Base-by-base conservation (phyloP, 2,888 invertebrate species). In the Falcaria lacertinaria region DNA sequence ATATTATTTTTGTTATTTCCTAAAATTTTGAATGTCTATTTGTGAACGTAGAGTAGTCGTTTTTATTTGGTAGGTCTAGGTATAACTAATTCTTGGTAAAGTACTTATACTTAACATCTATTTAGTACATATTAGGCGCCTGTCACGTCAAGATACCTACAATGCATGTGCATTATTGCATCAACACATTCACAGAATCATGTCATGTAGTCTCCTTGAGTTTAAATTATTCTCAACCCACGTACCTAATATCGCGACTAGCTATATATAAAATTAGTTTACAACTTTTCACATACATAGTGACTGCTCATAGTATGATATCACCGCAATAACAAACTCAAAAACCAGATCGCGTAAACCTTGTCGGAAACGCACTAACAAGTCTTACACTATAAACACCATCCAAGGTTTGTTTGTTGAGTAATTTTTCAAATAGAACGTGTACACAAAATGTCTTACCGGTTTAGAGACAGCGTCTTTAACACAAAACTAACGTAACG, bases 391-490 rank as follows among this genome's bases (percentile, higher is more conserved):
- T n/a, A n/a, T n/a, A n/a, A n/a, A 47, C 50, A 44, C 38, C 40
- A 33, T 17, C 39, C 44, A 14, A 50, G 41, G 43, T 43, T 50
- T 44, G 33, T 42, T 41, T 49, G 52, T 38, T 41, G 25, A 47
- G 38, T 39, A 44, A 49, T 48, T 51, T 41, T 52, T 63, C 54
- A 60, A 62, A 64, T 57, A 60, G 61, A 63, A 60, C 41, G 41
- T 44, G 52, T 60, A 66, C 56, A 61, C 57, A 64, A 58, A 50
- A 35, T 34, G 43, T 41, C 69, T 66, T 74, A 74, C 75, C 73
- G 69, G 71, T 73, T 69, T 63, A 52, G 38, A 45, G 47, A 50
- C 7, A 11, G 11, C 47, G 49, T 45, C 43, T 54, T 52, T 47
- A 51, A 52, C 54, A 65, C 56, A 45, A 56, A 54, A 19, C n/a